Percentiles rank a stretch among this genome's conserved stretches.
These are phyloP conservation scores for Lithodes maja DNA, from an alignment of 2,888 invertebrate species.

Conservation along the genomic window DNA sequence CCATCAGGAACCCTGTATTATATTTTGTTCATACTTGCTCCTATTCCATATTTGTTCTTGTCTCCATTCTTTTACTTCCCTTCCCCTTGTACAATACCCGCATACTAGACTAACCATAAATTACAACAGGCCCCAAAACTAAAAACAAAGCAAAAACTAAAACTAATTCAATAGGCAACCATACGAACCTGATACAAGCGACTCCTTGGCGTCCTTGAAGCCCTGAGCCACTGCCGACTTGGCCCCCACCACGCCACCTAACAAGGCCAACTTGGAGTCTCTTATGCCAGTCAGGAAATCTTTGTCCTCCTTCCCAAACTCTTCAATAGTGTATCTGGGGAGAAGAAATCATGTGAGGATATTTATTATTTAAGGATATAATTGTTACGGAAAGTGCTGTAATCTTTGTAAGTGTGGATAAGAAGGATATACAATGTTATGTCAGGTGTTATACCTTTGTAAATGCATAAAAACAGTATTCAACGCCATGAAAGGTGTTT, in stretches of 20 bases:
- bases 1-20: no score
- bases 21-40: no score
- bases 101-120: no score
- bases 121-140: no score
- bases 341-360: background rate
- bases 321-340: background rate
- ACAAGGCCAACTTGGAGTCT: conserved; percentile 34
- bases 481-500: no score
- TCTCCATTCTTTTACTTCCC: no score
- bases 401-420: background rate
- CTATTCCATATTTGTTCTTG: no score
- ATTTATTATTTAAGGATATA: background rate
- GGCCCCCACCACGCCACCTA: conserved; percentile 40
- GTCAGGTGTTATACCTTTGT: no score
- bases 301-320: background rate
- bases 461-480: no score
- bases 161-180: background rate
- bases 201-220: conserved; percentile 36
- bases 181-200: background rate
- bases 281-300: conserved; percentile 10
- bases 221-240: conserved; percentile 47
- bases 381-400: background rate
- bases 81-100: no score
- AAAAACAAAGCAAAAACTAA: no score
- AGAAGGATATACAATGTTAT: no score